Base-by-base conservation (phyloP, 1,140 invertebrate genomes). In the Cyclargus thomasi region DNA sequence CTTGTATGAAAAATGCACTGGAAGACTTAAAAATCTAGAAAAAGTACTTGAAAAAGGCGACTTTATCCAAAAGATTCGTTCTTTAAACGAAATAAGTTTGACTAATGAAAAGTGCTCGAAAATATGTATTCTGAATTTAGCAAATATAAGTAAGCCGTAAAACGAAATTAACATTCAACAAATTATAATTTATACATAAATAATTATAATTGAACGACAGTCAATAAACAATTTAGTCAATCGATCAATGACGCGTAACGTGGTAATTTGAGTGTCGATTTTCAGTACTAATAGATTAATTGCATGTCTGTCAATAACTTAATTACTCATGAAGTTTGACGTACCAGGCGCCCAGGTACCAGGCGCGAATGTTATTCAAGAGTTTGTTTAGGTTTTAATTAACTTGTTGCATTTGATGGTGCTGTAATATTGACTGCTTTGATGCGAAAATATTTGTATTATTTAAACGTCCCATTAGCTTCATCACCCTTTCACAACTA, bases 221-320 rank as follows among this genome's bases (percentile, higher is more conserved):
- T 14, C 39, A 47, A 17, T 11, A 59, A 59, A 21, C 20, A 22
- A 59, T 59, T 59, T 59, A 6, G 55, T 18, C 8, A 59, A 59
- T 59, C 55, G 10, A 59, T 59, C 55, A 55, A 55, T 55, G 18
- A 59, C 4, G 55, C 18, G 55, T 59, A 20, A 59, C 55, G 6
- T 7, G 2, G 18, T 59, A 59, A 59, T 59, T 59, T 59, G 18
- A 59, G 18, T 59, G 55, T 59, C 55, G 14, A 59, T 59, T 59
- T 59, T 59, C 20, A 59, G 55, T 18, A 59, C 20, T 59, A 21
- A 59, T 59, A 20, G 20, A 59, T 59, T 59, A 20, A 18, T 20
- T 59, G 55, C 53, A 55, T 59, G 55, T 59, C 55, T 59, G 55
- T 59, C 55, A 59, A 59, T 20, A 20, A 17, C 17, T 20, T 59